A percentile compares a stretch with the other conserved stretches of the same genome.
Evolutionary conservation across 2,797 vertebrate species (phyloP).

Genomic region (Paguma larvata): DNA sequence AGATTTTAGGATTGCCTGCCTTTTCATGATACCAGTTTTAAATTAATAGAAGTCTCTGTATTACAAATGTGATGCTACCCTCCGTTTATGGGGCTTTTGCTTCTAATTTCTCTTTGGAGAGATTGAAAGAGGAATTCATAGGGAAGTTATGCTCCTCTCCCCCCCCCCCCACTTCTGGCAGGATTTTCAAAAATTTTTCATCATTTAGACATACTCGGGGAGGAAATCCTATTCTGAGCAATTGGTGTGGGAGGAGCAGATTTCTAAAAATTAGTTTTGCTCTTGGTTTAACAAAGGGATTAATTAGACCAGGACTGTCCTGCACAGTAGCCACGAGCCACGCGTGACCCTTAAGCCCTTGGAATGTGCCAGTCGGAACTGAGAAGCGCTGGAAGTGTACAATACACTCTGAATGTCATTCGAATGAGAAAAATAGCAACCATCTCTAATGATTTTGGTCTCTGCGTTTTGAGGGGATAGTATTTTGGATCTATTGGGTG

Average conservation of each 20-base stretch:
- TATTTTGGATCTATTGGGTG: neutral
- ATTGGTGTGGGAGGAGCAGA: neutral
- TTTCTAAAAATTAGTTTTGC: slow-evolving; percentile 43
- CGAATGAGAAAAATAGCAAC: neutral
- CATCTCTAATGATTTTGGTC: neutral
- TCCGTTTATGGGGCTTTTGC: neutral
- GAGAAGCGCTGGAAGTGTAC: neutral
- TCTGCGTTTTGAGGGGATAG: slow-evolving; percentile 15
- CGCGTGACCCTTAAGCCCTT: fast-evolving
- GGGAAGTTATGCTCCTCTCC: neutral
- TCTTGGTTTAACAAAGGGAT: slow-evolving; percentile 20
- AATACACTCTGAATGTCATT: neutral
- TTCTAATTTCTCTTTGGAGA: neutral
- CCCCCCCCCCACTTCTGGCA: neutral
- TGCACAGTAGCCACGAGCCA: neutral
- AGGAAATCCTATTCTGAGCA: neutral
- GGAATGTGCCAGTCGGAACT: neutral
- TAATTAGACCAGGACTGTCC: neutral
- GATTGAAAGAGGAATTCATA: neutral
- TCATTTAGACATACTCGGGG: slow-evolving; percentile 6
- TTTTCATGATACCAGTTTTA: neutral
- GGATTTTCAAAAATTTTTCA: neutral
- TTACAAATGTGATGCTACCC: neutral
- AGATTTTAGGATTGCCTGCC: neutral
- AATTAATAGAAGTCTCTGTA: neutral